Conservation (phyloP, 2,888 invertebrate species). For the Athrips mouffetella region DNA sequence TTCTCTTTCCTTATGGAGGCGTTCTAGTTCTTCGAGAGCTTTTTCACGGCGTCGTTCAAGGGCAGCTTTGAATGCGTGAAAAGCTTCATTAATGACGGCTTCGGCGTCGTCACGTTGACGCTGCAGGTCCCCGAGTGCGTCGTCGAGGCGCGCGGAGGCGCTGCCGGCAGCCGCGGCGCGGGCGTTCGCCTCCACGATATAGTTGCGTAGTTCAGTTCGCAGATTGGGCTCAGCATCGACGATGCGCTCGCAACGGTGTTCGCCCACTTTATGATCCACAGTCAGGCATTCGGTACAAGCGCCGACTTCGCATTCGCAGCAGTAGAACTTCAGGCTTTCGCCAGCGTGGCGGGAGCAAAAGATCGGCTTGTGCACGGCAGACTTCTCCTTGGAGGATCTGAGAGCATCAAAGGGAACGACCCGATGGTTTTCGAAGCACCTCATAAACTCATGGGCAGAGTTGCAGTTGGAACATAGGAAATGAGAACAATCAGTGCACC, state of each 20-base stretch:
- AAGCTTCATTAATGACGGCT: slow-evolving; percentile 88
- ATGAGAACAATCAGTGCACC: slow-evolving; percentile 96
- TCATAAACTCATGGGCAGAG: slow-evolving; percentile 97
- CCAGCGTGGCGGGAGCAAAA: slow-evolving; percentile 89
- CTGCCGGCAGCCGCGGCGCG: slow-evolving; percentile 87
- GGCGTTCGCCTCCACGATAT: slow-evolving; percentile 86
- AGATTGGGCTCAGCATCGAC: slow-evolving; percentile 87
- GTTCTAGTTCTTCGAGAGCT: slow-evolving; percentile 84
- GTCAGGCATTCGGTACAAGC: slow-evolving; percentile 93
- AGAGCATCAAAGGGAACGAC: slow-evolving; percentile 93
- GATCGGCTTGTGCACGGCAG: slow-evolving; percentile 93
- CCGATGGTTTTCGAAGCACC: slow-evolving; percentile 96
- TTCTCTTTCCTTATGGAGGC: slow-evolving; percentile 90
- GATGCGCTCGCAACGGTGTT: slow-evolving; percentile 90
- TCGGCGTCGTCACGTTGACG: slow-evolving; percentile 91
- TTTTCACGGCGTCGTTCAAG: slow-evolving; percentile 89
- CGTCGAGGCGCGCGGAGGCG: slow-evolving; percentile 85
- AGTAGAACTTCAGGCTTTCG: slow-evolving; percentile 92
- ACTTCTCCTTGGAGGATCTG: slow-evolving; percentile 85
- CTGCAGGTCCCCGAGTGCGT: slow-evolving; percentile 90
- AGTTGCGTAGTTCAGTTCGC: slow-evolving; percentile 85
- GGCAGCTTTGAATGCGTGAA: slow-evolving; percentile 87
- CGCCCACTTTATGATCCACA: slow-evolving; percentile 88
- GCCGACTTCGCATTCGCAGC: slow-evolving; percentile 90
- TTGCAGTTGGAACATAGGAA: slow-evolving; percentile 96